Percentiles rank a stretch among this genome's conserved stretches.
These are phyloP conservation scores for Alexandromys fortis DNA, from an alignment of 2,113 vertebrate genomes.

Conservation along the genomic window DNA sequence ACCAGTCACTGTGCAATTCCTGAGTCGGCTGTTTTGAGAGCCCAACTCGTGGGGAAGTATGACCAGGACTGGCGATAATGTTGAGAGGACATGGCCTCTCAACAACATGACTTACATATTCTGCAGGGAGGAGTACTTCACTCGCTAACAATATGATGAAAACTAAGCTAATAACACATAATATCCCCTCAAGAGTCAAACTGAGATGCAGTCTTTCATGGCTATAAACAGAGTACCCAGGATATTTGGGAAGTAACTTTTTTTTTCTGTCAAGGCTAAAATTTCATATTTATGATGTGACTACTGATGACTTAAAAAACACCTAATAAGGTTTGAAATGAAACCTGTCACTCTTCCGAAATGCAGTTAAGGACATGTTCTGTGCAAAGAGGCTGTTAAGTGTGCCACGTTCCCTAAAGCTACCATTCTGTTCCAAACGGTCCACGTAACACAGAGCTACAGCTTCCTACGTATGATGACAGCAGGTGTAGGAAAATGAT, in stretches of 20 bases:
- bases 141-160: neutral
- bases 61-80: neutral
- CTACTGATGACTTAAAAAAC: conserved; percentile 12
- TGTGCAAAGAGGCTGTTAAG: conserved; percentile 7
- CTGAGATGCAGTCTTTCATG: neutral
- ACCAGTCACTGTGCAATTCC: neutral
- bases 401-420: conserved; percentile 18
- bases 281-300: neutral
- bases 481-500: neutral
- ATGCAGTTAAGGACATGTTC: neutral
- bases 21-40: conserved; percentile 11
- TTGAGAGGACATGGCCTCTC: no score
- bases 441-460: neutral
- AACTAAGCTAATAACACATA: neutral
- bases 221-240: conserved; percentile 8
- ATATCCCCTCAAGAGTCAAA: neutral
- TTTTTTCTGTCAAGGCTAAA: conserved; percentile 32
- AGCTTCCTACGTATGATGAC: neutral
- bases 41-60: neutral
- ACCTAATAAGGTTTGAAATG: neutral
- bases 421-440: neutral
- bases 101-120: neutral
- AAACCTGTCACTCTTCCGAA: neutral
- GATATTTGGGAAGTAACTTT: conserved; percentile 27
- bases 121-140: neutral